Evolutionary conservation across 2,113 vertebrate genomes (phyloP).

Genomic region (Malurus alboscapulatus): DNA sequence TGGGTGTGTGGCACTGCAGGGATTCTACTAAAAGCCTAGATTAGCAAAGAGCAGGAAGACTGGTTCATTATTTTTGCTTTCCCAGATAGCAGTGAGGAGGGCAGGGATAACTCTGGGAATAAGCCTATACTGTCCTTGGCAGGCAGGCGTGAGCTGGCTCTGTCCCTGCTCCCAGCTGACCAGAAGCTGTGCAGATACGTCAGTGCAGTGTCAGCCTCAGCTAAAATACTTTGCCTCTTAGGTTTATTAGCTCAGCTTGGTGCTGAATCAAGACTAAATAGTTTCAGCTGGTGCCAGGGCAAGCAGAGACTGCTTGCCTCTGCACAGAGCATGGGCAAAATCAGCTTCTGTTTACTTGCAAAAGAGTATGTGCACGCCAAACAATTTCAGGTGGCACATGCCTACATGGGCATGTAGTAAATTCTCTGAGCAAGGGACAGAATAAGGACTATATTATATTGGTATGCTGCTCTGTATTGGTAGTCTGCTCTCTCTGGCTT

Average conservation of each 20-base stretch:
- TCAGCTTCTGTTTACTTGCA: not conserved
- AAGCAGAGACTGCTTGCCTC: not conserved
- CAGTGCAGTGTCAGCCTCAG: conserved; percentile 29
- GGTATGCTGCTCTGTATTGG: not conserved
- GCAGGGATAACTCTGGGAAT: not conserved
- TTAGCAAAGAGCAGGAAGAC: not conserved
- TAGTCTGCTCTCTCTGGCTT: not conserved
- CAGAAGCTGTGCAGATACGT: conserved; percentile 38
- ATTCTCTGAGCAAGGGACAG: not conserved
- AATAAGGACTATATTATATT: not conserved
- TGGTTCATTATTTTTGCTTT: not conserved
- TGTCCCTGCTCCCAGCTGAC: conserved; percentile 11
- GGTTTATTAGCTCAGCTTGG: conserved; percentile 49
- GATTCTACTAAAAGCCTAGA: not conserved
- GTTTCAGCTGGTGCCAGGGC: conserved; percentile 27
- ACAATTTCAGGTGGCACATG: not conserved
- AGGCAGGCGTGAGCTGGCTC: not conserved
- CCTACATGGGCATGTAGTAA: not conserved
- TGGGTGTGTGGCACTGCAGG: not conserved
- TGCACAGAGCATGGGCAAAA: not conserved
- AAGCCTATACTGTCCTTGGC: not conserved
- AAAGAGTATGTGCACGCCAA: not conserved
- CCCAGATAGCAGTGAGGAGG: not conserved
- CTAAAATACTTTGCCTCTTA: conserved; percentile 30
- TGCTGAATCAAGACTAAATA: conserved; percentile 42